phyloP scores from a whole-genome alignment of 2,888 invertebrate species.

The Branchipolynoe longqiensis region DNA sequence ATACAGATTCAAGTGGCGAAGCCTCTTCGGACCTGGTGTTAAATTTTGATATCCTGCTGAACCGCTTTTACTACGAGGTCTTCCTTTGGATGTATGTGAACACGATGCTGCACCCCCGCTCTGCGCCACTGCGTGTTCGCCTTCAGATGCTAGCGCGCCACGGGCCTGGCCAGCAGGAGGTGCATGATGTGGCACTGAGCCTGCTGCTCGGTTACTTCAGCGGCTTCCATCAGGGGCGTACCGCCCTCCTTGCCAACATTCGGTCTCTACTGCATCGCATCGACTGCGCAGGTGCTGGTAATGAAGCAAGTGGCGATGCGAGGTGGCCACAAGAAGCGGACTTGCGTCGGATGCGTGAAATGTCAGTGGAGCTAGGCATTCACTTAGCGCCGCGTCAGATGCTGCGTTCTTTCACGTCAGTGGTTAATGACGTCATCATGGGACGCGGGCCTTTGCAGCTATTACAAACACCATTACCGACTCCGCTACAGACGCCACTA shows the following conservation, averaged over 20 bases:
- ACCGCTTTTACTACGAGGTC: constrained; percentile 64
- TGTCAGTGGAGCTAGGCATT: constrained; percentile 63
- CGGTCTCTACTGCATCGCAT: background rate
- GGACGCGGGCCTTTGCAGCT: constrained; percentile 24
- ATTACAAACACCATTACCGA: constrained; percentile 10
- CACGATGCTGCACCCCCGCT: constrained; percentile 62
- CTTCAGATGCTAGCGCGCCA: constrained; percentile 54
- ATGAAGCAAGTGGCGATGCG: background rate
- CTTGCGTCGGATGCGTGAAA: constrained; percentile 46
- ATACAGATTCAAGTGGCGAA: background rate
- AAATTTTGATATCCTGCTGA: constrained; percentile 54
- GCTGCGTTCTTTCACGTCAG: constrained; percentile 62
- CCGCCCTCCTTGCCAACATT: constrained; percentile 20
- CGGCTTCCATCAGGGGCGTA: constrained; percentile 55
- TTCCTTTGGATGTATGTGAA: constrained; percentile 64
- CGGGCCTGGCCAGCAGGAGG: background rate
- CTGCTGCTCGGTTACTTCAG: constrained; percentile 59
- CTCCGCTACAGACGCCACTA: background rate
- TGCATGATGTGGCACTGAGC: constrained; percentile 58
- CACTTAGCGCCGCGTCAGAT: constrained; percentile 64
- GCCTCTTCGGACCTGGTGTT: constrained; percentile 4
- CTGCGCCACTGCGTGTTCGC: constrained; percentile 56
- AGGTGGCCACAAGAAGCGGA: constrained; percentile 39
- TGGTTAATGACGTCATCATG: constrained; percentile 62
- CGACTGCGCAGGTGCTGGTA: background rate